Evolutionary conservation across 2,113 vertebrate genomes (phyloP), one percentile per base, ranked within the genome.

Genomic region (Xiphias gladius): DNA sequence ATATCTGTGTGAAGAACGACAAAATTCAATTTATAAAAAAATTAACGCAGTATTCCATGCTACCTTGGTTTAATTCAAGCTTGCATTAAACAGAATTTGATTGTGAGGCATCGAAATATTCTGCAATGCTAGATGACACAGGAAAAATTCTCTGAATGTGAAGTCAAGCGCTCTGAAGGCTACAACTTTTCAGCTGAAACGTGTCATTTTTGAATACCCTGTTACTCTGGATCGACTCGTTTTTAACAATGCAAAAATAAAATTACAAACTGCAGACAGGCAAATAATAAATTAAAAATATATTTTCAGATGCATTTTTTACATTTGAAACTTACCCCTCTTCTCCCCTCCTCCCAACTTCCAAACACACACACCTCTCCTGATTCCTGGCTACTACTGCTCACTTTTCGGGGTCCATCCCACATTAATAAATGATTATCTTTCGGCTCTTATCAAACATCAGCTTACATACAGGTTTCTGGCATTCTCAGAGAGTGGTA

Each of bases 401-500:
- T 72, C 78, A 82, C 39, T 58, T 84, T 71, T 88, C 30, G 2
- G 70, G 74, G 55, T 88, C 84, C 86, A 58, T 80, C 58, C 62
- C 32, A 28, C 75, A 73, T 81, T 57, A 83, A 79, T 76, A 83
- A 82, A 81, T 79, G 1, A 69, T 85, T 50, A 10, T 71, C 58
- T 90, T 82, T 82, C 58, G 46, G 87, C 61, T 86, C 54, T 86
- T 58, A 79, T 84, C 74, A 71, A 80, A 80, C 73, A 69, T 22
- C 67, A 68, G 84, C 65, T 41, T 4, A 37, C n/a, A 57, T 71
- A 84, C 73, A 67, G 85, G 65, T 91, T 79, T 90, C 35, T 84
- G 65, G 35, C n/a, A 9, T 35, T 86, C 28, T 80, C 72, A 48
- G 72, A 80, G 85, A 90, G 91, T 64, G 88, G 86, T 86, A 80